Conservation (phyloP, 2,888 invertebrate genomes). For the Lamellibrachia columna region DNA sequence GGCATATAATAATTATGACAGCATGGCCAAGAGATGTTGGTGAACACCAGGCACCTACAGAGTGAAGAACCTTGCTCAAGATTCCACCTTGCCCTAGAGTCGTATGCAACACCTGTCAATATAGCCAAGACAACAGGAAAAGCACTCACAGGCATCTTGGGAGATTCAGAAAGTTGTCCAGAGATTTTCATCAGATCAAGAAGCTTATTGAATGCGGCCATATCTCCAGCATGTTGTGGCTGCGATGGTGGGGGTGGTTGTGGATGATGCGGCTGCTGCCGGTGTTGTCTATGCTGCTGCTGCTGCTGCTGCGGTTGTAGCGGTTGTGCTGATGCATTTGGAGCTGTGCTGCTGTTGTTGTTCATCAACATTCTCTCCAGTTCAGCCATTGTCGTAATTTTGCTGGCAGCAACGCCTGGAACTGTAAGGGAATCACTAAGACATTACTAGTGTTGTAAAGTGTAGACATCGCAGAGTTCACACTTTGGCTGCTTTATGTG, state of each 20-base stretch:
- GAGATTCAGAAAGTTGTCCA: constrained; percentile 51
- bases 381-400: constrained; percentile 57
- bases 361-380: constrained; percentile 45
- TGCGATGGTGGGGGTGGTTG: background rate
- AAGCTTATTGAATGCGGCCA: constrained; percentile 63
- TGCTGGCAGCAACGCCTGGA: background rate
- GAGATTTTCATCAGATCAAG: constrained; percentile 59
- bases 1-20: too few species aligned
- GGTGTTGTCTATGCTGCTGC: constrained; percentile 23
- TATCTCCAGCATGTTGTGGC: constrained; percentile 41
- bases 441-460: background rate
- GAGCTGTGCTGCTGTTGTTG: background rate
- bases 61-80: too few species aligned
- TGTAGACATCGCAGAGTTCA: background rate
- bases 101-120: background rate
- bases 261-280: background rate
- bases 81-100: too few species aligned
- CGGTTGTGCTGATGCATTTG: background rate
- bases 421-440: background rate
- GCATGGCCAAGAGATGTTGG: too few species aligned
- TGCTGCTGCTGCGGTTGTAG: constrained; percentile 45
- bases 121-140: background rate
- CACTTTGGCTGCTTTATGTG: background rate
- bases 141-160: constrained; percentile 39
- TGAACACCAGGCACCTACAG: too few species aligned